Base-by-base conservation (phyloP, 2,797 vertebrate species). In the Anguilla obscura region DNA sequence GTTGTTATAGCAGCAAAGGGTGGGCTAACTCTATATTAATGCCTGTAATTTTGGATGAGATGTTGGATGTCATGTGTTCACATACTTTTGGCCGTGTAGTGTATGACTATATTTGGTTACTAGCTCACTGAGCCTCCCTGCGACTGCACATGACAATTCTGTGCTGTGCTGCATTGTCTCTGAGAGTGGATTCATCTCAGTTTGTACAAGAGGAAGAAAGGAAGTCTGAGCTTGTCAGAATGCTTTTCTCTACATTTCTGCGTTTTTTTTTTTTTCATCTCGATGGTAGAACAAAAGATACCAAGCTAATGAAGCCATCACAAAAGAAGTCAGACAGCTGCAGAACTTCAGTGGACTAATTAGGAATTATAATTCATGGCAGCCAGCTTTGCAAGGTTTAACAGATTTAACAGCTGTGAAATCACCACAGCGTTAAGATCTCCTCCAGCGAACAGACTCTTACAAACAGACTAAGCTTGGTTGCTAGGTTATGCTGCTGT, bases 381-480 rank as follows among this genome's bases (percentile, higher is more conserved):
- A 40, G 14, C 1, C 36, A 18, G 40, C 74, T 79, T 40, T 79
- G 45, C 16, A 45, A 45, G 3, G 30, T 45, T 79, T 79, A 40
- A 16, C 74, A 79, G 36, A 45, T 79, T 36, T 45, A 79, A 79
- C 74, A 79, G 74, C 74, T 79, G 74, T 45, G 74, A 79, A 79
- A 79, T 79, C 74, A 45, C 74, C 74, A 45, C 18, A 16, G 74
- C 18, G 30, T 45, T 21, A 16, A 40, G 74, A 36, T 79, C 16
- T 36, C 74, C 74, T 79, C 33, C 4, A 33, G 74, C 40, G 14
- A 79, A 40, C 76, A 48, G 33, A 9, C 33, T 80, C 14, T 36
- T 18, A 48, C 76, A 48, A 48, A 80, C 33, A 36, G 9, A 80
- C 7, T 52, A 52, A 52, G 10, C 7, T 80, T 36, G 1, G 27